phyloP scores from a whole-genome alignment of 2,113 vertebrate species.

The Pyrgilauda ruficollis region DNA sequence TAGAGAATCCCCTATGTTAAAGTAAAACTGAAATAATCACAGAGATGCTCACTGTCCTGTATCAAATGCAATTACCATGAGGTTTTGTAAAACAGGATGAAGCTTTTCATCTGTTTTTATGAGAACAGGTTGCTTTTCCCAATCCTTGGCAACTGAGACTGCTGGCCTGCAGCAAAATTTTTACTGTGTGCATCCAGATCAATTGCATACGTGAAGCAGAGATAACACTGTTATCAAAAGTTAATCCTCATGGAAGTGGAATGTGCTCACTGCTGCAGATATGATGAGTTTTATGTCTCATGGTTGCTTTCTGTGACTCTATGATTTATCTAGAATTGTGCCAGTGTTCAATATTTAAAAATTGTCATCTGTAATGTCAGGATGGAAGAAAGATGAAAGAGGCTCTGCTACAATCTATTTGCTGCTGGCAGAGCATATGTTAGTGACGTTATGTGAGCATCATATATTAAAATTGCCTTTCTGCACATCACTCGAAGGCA shows the following conservation, averaged over 20 bases:
- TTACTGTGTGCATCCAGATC: background rate
- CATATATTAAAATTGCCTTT: conserved; percentile 13
- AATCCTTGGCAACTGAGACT: background rate
- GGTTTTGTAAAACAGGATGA: background rate
- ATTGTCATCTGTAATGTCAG: background rate
- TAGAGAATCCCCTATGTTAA: rapidly evolving
- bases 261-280: background rate
- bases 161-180: background rate
- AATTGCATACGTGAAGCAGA: background rate
- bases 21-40: background rate
- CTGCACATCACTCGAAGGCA: background rate
- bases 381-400: background rate
- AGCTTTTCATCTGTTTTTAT: background rate
- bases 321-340: background rate
- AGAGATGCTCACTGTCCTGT: background rate
- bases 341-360: background rate
- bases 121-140: background rate
- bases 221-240: background rate
- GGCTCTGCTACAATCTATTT: background rate
- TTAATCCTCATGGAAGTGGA: background rate
- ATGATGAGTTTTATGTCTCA: background rate
- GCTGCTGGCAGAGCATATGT: background rate
- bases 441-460: background rate
- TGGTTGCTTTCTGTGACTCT: background rate
- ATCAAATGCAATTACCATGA: background rate